Evolutionary conservation across 1,140 invertebrate species (phyloP), one percentile per base, ranked within the genome.

Genomic region (Pseudomyrmex cubaensis): DNA sequence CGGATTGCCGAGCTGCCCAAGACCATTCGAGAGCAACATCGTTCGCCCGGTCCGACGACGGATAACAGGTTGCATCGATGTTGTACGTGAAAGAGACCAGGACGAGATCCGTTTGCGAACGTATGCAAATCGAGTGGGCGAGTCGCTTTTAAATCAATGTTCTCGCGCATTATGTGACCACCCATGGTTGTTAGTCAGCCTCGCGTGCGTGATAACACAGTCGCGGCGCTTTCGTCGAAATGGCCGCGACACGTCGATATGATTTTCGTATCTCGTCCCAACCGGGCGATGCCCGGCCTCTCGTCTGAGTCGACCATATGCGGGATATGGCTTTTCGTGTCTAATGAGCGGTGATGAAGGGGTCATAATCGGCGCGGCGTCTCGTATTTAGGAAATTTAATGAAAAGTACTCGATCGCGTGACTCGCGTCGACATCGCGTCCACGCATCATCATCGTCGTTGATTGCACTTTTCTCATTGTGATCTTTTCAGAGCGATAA

Each of bases 91-190:
- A 86, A 35, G 64, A 20, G 25, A 48, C 9, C 8, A 12, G 15
- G n/a, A n/a, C 17, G 44, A 66, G 50, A n/a, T 15, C 9, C 50
- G 76, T 73, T 35, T 35, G 63, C 63, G 69, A 35, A 76, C 69
- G 67, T 50, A 87, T 88, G 87, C 77, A 85, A 85, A 87, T 88
- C 46, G 64, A 22, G 52, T 87, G 73, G 83, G 86, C 83, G 86
- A 35, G 35, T 82, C 50, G 86, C 85, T 88, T 88, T 88, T 76
- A 82, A 87, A 88, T 87, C 87, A 88, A 88, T 87, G 87, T 88
- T 88, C 77, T 87, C 61, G 76, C 86, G 73, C 82, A 70, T 84
- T 69, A 86, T 83, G 66, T 48, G 66, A 83, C 63, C 62, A 50
- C 48, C 8, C 50, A 25, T 25, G 62, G 5, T 48, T 69, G 69